Base-by-base conservation (phyloP, 2,113 vertebrate species). In the Taurulus bubalis region DNA sequence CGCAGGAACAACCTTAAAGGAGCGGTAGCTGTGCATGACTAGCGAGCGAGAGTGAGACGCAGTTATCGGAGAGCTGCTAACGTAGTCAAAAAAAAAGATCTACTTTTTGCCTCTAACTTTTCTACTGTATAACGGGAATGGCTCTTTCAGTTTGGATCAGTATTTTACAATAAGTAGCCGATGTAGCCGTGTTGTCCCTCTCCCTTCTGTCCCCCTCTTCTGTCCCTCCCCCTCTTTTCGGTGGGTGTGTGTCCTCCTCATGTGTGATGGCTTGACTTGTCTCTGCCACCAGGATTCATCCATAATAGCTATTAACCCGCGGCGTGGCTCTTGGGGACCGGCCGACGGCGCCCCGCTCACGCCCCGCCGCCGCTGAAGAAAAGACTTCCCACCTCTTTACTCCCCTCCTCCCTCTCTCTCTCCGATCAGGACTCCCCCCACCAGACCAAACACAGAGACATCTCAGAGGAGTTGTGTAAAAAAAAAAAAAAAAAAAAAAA, bases 211-310 rank as follows among this genome's bases (percentile, higher is more conserved):
- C 66, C 86, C 80, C 68, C 71, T 76, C 79, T n/a, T 74, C 34
- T 82, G 81, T 80, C 83, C 83, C 71, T 36, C 14, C n/a, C n/a
- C n/a, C n/a, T 62, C 30, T 68, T 80, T 47, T 79, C 69, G 11
- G 81, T 82, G 84, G 75, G 73, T 90, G 72, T 88, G 67, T 90
- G 66, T 90, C 87, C 76, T 89, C 85, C 79, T 89, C 85, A 42
- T 91, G 87, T 93, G 90, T 94, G 95, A 97, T 91, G 84, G 93
- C 95, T 93, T 96, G 95, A 95, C 96, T 96, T 97, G 96, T 98
- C 92, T 96, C 96, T 97, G 95, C 96, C 97, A 96, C 97, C 97
- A 98, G 98, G 97, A 96, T 96, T 96, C 96, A 96, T 98, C 97
- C 97, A 96, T 96, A 98, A 97, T 96, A 96, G 93, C 94, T 98